These are phyloP conservation scores for Elysia chlorotica DNA, from an alignment of 1,140 invertebrate genomes.

Conservation along the genomic window DNA sequence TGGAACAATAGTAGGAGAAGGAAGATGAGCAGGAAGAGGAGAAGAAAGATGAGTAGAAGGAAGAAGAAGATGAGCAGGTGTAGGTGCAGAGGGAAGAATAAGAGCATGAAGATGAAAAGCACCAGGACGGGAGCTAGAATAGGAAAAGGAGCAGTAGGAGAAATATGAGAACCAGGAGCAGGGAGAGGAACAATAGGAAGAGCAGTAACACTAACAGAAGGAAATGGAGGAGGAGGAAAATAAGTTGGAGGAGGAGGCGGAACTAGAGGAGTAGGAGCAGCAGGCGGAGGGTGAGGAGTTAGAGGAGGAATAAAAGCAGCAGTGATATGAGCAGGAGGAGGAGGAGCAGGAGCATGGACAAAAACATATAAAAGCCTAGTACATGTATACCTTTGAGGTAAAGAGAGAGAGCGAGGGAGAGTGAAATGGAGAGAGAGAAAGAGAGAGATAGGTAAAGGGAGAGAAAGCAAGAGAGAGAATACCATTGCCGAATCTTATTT, in stretches of 20 bases:
- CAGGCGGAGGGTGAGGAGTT: slow-evolving; percentile 14
- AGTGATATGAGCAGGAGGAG: slow-evolving; percentile 13
- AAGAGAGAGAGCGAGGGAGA: neutral
- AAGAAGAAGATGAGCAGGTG: neutral
- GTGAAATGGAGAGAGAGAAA: neutral
- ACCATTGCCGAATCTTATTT: neutral
- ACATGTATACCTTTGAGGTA: neutral
- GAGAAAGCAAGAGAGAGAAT: neutral
- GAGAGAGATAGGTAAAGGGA: neutral
- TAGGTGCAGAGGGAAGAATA: neutral
- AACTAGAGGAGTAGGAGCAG: neutral
- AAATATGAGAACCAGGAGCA: neutral
- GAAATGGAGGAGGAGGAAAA: neutral
- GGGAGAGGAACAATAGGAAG: slow-evolving; percentile 1
- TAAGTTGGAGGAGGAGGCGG: neutral
- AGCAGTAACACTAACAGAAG: neutral
- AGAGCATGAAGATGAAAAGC: neutral
- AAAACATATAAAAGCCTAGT: too few relatives aligned
- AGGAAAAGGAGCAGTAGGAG: neutral
- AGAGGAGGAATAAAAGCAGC: slow-evolving; percentile 7
- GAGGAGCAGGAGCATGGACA: too few relatives aligned
- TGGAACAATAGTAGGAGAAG: too few relatives aligned
- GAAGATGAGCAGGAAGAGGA: too few relatives aligned
- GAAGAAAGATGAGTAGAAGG: too few relatives aligned
- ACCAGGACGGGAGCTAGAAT: neutral